A percentile compares a stretch with the other conserved stretches of the same genome.
These are phyloP conservation scores for Sula dactylatra DNA, from an alignment of 2,113 vertebrate genomes.

Conservation along the genomic window DNA sequence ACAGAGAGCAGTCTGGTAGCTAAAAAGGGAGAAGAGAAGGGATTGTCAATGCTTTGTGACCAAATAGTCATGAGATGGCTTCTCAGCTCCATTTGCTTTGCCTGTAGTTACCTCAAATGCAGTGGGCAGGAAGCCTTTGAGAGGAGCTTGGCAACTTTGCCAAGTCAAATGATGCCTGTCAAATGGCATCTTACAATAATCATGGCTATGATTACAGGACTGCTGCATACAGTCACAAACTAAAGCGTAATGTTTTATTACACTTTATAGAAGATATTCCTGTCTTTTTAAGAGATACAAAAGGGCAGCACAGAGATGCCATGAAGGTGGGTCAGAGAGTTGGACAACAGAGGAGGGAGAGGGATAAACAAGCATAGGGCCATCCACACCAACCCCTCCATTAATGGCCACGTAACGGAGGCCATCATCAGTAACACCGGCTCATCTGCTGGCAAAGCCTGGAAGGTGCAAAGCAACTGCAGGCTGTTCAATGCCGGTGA, in stretches of 20 bases:
- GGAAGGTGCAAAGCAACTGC: background rate
- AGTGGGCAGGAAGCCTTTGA: background rate
- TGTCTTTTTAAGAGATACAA: background rate
- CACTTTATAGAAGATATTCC: background rate
- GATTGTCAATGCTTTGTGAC: background rate
- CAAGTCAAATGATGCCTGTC: background rate
- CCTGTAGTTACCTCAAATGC: background rate
- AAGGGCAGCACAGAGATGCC: background rate
- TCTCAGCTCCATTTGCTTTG: background rate
- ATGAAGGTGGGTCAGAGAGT: background rate
- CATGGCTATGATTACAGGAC: background rate
- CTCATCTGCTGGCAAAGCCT: background rate
- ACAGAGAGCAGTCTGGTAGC: background rate
- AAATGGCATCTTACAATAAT: background rate
- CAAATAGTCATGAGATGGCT: background rate
- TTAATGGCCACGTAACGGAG: accelerated
- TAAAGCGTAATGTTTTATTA: background rate
- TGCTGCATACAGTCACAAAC: background rate
- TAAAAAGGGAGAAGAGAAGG: background rate
- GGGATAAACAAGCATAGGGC: background rate
- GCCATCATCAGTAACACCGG: background rate
- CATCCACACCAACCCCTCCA: background rate
- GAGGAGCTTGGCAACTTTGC: background rate
- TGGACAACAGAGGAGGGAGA: background rate
- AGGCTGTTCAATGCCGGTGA: background rate